A percentile compares a stretch with the other conserved stretches of the same genome.
Evolutionary conservation across 1,140 invertebrate species (phyloP).

Genomic region (Trichomalopsis sarcophagae): DNA sequence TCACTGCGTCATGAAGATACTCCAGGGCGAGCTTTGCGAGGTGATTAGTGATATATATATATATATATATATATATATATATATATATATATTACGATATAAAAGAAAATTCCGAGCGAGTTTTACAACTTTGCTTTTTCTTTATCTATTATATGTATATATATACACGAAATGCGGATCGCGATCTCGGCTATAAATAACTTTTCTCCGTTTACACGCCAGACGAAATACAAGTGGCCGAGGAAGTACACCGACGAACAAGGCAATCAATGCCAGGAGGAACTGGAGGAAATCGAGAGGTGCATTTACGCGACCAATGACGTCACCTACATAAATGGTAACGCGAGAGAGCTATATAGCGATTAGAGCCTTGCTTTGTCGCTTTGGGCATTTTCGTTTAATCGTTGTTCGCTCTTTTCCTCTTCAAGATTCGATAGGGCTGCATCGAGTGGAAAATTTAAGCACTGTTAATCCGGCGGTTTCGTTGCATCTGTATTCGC

Average conservation of each 20-base stretch:
- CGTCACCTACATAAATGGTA: slow-evolving; percentile 97
- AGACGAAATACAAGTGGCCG: slow-evolving; percentile 87
- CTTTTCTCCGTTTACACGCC: slow-evolving; percentile 50
- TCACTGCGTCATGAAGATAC: slow-evolving; percentile 98
- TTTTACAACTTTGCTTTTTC: slow-evolving; percentile 28
- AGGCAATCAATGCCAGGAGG: slow-evolving; percentile 66
- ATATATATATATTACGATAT: too few relatives aligned
- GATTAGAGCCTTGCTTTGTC: not conserved
- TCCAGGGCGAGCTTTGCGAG: slow-evolving; percentile 83
- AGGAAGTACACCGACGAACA: slow-evolving; percentile 54
- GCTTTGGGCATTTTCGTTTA: too few relatives aligned
- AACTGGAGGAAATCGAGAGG: slow-evolving; percentile 80
- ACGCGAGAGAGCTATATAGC: slow-evolving; percentile 48
- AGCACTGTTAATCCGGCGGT: slow-evolving; percentile 91
- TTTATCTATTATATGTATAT: too few relatives aligned
- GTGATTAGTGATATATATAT: too few relatives aligned
- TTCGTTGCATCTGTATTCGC: slow-evolving; percentile 96
- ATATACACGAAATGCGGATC: too few relatives aligned
- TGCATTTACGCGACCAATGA: slow-evolving; percentile 82
- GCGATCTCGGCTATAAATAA: too few relatives aligned
- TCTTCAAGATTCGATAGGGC: slow-evolving; percentile 89
- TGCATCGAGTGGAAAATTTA: slow-evolving; percentile 97
- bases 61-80: too few relatives aligned
- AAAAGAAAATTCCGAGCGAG: too few relatives aligned
- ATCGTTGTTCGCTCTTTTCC: not conserved